phyloP scores from a whole-genome alignment of 2,797 vertebrate species.

The Capromys pilorides region DNA sequence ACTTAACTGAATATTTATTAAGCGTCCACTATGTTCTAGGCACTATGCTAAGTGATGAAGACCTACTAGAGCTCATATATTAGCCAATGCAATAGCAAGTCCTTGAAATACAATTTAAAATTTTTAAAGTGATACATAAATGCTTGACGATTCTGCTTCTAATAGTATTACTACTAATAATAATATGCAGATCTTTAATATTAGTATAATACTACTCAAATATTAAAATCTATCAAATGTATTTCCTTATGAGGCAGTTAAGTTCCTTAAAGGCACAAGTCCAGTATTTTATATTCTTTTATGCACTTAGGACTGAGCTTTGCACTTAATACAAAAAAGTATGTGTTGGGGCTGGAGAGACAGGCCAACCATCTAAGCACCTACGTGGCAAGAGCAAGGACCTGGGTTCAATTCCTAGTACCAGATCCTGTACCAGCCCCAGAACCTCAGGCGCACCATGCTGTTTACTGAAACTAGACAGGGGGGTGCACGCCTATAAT shows the following conservation, averaged over 20 bases:
- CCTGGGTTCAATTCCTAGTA: too few relatives aligned
- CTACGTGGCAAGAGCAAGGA: too few relatives aligned
- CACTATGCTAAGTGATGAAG: background rate
- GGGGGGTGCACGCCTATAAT: too few relatives aligned
- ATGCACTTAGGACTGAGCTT: background rate
- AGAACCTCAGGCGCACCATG: too few relatives aligned
- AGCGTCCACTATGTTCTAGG: background rate
- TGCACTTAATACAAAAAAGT: background rate
- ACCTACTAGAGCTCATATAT: background rate
- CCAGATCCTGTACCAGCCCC: too few relatives aligned
- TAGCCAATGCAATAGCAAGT: background rate
- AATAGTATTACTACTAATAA: background rate
- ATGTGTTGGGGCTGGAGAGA: too few relatives aligned
- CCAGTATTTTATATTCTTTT: background rate
- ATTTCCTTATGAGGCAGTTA: background rate
- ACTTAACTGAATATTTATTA: background rate
- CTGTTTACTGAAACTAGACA: too few relatives aligned
- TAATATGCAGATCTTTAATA: background rate
- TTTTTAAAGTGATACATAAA: background rate
- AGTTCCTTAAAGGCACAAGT: background rate
- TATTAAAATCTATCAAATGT: constrained; percentile 6
- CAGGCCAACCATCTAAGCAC: too few relatives aligned
- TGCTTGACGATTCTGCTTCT: background rate
- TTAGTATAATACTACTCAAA: background rate
- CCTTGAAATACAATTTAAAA: background rate